phyloP scores from a whole-genome alignment of 2,888 invertebrate species.

The Anodontia alba region DNA sequence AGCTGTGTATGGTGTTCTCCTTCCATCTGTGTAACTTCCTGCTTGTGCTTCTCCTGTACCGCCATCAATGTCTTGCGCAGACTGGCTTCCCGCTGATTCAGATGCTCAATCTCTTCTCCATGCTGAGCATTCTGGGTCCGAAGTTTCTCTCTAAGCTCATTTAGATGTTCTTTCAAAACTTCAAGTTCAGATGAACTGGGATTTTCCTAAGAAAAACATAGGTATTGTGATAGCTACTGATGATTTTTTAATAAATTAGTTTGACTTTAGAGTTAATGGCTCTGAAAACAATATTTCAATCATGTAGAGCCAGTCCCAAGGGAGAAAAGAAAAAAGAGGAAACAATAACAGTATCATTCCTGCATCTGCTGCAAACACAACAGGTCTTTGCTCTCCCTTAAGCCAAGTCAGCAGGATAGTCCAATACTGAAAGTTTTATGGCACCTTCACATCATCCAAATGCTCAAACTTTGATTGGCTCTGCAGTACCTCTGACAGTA shows the following conservation, averaged over 20 bases:
- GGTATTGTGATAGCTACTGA: too few relatives aligned
- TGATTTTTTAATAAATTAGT: constrained; percentile 61
- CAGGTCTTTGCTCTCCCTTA: too few relatives aligned
- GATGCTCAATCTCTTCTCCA: constrained; percentile 85
- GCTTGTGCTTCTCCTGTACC: constrained; percentile 83
- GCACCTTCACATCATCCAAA: too few relatives aligned
- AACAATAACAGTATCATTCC: too few relatives aligned
- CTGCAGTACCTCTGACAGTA: too few relatives aligned
- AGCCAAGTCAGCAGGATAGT: too few relatives aligned
- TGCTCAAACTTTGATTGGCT: too few relatives aligned
- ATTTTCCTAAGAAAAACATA: neutral
- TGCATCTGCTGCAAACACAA: too few relatives aligned
- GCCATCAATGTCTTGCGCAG: constrained; percentile 77
- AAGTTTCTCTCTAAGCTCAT: constrained; percentile 86
- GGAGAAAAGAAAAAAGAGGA: too few relatives aligned
- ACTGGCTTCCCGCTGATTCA: constrained; percentile 74
- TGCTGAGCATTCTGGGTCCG: constrained; percentile 70
- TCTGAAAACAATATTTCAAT: too few relatives aligned
- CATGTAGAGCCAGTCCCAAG: too few relatives aligned
- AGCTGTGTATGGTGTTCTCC: constrained; percentile 89
- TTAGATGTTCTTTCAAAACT: constrained; percentile 86
- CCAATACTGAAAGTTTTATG: too few relatives aligned
- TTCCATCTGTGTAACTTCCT: constrained; percentile 82
- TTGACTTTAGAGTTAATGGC: constrained; percentile 66
- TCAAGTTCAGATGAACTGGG: constrained; percentile 72